A percentile compares a stretch with the other conserved stretches of the same genome.
These are phyloP conservation scores for Psittacara wagleri DNA, from an alignment of 2,113 vertebrate genomes.

Conservation along the genomic window DNA sequence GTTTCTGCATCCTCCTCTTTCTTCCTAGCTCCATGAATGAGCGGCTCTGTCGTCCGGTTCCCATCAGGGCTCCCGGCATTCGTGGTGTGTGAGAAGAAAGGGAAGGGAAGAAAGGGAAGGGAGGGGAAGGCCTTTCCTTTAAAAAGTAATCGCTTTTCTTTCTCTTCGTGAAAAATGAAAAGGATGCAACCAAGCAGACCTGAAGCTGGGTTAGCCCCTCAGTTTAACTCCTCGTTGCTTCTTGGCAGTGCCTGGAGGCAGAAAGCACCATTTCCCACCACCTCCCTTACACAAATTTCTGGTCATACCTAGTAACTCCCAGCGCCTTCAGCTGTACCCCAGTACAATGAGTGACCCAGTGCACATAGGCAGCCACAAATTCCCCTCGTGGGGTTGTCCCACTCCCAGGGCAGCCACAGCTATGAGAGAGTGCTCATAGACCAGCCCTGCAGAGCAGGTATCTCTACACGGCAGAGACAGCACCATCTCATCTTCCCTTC, in stretches of 20 bases:
- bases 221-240: neutral
- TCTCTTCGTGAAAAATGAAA: neutral
- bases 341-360: rapidly evolving
- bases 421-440: neutral
- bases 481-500: neutral
- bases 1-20: neutral
- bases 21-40: neutral
- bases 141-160: neutral
- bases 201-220: neutral
- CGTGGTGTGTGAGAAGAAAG: neutral
- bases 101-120: neutral
- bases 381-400: neutral
- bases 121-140: neutral
- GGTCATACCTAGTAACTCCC: neutral
- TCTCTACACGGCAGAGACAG: neutral
- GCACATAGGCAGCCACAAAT: too few relatives aligned
- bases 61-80: neutral
- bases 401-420: neutral
- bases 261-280: rapidly evolving
- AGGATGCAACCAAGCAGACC: neutral
- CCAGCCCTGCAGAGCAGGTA: neutral
- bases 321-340: neutral
- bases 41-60: neutral
- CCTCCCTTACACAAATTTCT: neutral
- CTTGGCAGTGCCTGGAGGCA: neutral